A percentile compares a stretch with the other conserved stretches of the same genome.
phyloP scores from a whole-genome alignment of 2,888 invertebrate species.

The Morpho helenor region DNA sequence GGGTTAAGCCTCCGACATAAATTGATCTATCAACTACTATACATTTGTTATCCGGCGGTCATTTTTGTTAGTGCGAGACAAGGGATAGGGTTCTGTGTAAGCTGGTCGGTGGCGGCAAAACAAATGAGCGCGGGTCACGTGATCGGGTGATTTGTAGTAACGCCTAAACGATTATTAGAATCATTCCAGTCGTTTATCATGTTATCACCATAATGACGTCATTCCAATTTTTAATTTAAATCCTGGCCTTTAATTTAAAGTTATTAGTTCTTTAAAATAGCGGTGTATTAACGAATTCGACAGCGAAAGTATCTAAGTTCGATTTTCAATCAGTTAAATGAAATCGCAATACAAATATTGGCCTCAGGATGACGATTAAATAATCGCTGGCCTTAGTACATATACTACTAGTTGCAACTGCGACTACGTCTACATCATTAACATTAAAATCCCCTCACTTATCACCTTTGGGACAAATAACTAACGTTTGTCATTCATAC shows the following conservation, averaged over 20 bases:
- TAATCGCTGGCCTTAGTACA: no score
- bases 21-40: slow-evolving; percentile 30
- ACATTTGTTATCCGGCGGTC: slow-evolving; percentile 11
- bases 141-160: slow-evolving; percentile 70
- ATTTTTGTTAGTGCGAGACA: slow-evolving; percentile 16
- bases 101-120: slow-evolving; percentile 31
- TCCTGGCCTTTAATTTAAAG: slow-evolving; percentile 22
- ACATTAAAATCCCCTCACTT: no score
- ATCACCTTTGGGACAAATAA: no score
- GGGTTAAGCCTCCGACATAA: slow-evolving; percentile 34
- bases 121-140: slow-evolving; percentile 67
- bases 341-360: no score
- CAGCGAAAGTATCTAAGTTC: no score
- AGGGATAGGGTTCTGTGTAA: slow-evolving; percentile 13
- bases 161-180: slow-evolving; percentile 63
- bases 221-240: slow-evolving; percentile 52
- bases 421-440: no score
- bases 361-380: no score
- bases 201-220: slow-evolving; percentile 74
- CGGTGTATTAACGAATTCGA: no score
- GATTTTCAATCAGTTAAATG: no score
- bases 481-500: no score
- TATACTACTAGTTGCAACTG: no score
- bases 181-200: slow-evolving; percentile 58
- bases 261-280: slow-evolving; percentile 5